phyloP scores from a whole-genome alignment of 1,140 invertebrate species.

The Orchesella cincta region DNA sequence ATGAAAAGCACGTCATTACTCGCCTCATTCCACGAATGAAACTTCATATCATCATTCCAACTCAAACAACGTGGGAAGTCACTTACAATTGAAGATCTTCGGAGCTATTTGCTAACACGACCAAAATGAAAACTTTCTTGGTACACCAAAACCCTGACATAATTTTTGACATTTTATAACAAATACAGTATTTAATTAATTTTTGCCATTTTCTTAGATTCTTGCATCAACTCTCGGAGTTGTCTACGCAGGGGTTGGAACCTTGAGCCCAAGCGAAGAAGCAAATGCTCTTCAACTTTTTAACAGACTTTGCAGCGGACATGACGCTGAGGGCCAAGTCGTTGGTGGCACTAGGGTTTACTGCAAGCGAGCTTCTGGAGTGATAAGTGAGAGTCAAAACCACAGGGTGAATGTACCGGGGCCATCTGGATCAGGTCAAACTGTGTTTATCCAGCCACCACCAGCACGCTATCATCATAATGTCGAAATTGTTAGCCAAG shows the following conservation, averaged over 20 bases:
- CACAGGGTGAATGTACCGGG: conserved; percentile 9
- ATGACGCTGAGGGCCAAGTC: neutral
- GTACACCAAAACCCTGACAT: neutral
- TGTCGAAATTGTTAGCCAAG: neutral
- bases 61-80: too few species aligned
- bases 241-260: neutral
- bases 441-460: conserved; percentile 10
- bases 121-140: neutral
- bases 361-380: neutral
- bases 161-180: neutral
- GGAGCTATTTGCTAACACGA: too few species aligned
- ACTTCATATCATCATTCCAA: too few species aligned
- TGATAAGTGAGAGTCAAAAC: neutral
- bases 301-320: neutral
- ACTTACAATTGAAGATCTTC: too few species aligned
- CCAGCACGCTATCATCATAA: neutral
- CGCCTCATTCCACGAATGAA: too few species aligned
- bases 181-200: neutral
- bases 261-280: neutral
- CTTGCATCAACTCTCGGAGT: conserved; percentile 9
- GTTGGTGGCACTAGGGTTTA: neutral
- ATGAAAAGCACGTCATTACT: too few species aligned
- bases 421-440: neutral
- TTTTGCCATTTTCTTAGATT: neutral
- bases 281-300: neutral